A percentile compares a stretch with the other conserved stretches of the same genome.
These are phyloP conservation scores for Charaxes varanes DNA, from an alignment of 1,140 invertebrate species.

Conservation along the genomic window DNA sequence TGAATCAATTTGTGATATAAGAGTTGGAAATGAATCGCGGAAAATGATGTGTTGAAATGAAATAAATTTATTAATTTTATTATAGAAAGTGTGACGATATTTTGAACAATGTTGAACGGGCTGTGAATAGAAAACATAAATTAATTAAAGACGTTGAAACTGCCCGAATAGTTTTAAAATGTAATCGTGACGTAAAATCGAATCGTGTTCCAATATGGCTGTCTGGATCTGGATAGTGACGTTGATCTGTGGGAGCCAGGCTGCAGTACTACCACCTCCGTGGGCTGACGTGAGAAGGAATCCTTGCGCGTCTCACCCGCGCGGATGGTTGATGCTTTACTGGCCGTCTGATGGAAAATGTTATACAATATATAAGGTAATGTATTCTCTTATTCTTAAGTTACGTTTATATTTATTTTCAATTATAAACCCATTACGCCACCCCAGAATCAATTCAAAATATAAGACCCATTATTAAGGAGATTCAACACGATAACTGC, in stretches of 20 bases:
- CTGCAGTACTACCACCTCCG: slow-evolving; percentile 84
- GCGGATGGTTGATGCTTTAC: slow-evolving; percentile 88
- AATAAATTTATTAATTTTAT: slow-evolving; percentile 8
- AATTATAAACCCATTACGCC: no score
- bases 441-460: no score
- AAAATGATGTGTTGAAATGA: slow-evolving; percentile 17
- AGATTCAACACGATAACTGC: no score
- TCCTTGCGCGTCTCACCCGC: slow-evolving; percentile 84
- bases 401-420: no score
- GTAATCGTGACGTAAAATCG: slow-evolving; percentile 9
- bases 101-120: no score
- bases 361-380: slow-evolving; percentile 88
- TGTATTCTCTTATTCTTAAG: no score
- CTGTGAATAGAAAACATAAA: not conserved
- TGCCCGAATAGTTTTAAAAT: not conserved
- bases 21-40: slow-evolving; percentile 16
- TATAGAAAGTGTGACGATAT: slow-evolving; percentile 9
- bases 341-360: slow-evolving; percentile 88
- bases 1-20: slow-evolving; percentile 20
- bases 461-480: no score
- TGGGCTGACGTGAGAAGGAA: slow-evolving; percentile 88
- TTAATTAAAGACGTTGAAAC: not conserved
- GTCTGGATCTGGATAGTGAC: slow-evolving; percentile 48
- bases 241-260: slow-evolving; percentile 51
- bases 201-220: slow-evolving; percentile 33